Evolutionary conservation across 1,140 invertebrate genomes (phyloP), one percentile per base, ranked within the genome.

Genomic region (Sitobion miscanthi): DNA sequence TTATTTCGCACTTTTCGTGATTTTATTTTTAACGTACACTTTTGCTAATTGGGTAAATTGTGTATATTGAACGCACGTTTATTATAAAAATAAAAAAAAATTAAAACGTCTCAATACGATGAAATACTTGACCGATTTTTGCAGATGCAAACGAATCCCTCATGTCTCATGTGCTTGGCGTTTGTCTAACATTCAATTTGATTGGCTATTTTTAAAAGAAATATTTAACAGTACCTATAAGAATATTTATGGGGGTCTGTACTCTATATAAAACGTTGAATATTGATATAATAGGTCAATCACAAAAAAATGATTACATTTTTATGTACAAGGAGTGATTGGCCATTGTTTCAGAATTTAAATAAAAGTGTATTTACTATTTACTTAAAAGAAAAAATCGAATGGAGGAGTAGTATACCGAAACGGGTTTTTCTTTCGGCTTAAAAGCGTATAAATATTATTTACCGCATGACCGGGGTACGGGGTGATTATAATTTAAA

Each of bases 241-340:
- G 62, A 77, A 77, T 77, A 77, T 77, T 77, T 77, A 77, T 77
- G n/a, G 62, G 62, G 62, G 14, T 77, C 30, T 77, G 11, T 35
- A 30, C 30, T 62, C 25, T 62, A n/a, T 77, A 77, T n/a, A 77
- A 77, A 17, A n/a, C 62, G 11, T n/a, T 69, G 62, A n/a, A 2
- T 77, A n/a, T 77, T 77, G 30, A 77, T 77, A 77, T n/a, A 77
- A 77, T 77, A 77, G 62, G n/a, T 77, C 62, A 35, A 69, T 69
- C 62, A 69, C 62, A 77, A n/a, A 77, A 77, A n/a, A 77, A 77
- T 77, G 62, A 77, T 77, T 77, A 35, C 62, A 77, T 77, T 77
- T 69, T n/a, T 77, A 35, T 77, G 30, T n/a, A 77, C 14, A n/a
- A 77, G 62, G 5, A 77, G n/a, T n/a, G 21, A 77, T 77, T 77